These are phyloP conservation scores for Epinephelus fuscoguttatus DNA, from an alignment of 2,113 vertebrate genomes.

Conservation along the genomic window DNA sequence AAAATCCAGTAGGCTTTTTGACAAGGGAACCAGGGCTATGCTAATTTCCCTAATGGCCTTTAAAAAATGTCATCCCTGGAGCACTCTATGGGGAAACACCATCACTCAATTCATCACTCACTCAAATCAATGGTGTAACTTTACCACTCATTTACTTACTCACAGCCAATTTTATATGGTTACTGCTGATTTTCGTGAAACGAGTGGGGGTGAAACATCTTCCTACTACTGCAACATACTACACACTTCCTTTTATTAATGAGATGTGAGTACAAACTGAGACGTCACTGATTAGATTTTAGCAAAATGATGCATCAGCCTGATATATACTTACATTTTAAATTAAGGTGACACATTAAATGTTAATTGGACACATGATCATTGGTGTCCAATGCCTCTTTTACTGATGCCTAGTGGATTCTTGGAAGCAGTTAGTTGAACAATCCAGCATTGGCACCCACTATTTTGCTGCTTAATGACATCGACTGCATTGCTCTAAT, in stretches of 20 bases:
- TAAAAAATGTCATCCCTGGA: too few species aligned
- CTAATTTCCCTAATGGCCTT: too few species aligned
- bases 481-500: constrained; percentile 18
- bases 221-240: too few species aligned
- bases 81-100: too few species aligned
- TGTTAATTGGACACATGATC: not conserved
- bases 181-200: too few species aligned
- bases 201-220: too few species aligned
- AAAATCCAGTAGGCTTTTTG: too few species aligned
- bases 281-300: not conserved
- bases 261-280: not conserved
- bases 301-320: not conserved
- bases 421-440: constrained; percentile 13
- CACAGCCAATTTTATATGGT: too few species aligned
- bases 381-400: not conserved
- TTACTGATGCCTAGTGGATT: constrained; percentile 3
- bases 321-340: not conserved
- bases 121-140: too few species aligned
- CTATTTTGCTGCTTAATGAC: constrained; percentile 24
- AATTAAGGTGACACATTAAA: not conserved
- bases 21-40: too few species aligned
- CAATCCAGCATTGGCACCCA: not conserved
- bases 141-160: too few species aligned
- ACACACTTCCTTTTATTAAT: constrained; percentile 4
- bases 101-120: too few species aligned